A percentile compares a stretch with the other conserved stretches of the same genome.
Conservation (phyloP, 2,888 invertebrate species). For the Dexiosoma caninum region DNA sequence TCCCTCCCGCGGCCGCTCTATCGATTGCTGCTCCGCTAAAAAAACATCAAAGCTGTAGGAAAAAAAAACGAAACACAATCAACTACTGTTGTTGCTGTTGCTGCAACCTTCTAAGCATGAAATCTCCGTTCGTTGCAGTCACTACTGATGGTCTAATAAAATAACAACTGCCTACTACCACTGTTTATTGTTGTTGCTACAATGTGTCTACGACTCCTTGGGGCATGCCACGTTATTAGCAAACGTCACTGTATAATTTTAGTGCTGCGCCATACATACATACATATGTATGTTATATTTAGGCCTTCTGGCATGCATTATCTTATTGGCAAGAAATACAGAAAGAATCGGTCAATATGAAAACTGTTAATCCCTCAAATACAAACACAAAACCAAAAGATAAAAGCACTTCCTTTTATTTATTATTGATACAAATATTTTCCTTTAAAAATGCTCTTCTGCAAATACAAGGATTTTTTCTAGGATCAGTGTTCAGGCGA, state of each 20-base stretch:
- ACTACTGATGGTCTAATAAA: slow-evolving; percentile 42
- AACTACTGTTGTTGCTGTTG: background rate
- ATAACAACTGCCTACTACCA: slow-evolving; percentile 42
- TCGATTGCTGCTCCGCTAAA: background rate
- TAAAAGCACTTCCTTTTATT: too few species aligned
- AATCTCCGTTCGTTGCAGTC: slow-evolving; percentile 1
- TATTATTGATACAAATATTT: too few species aligned
- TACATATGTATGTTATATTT: slow-evolving; percentile 31
- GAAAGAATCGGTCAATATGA: background rate
- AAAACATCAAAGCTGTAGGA: background rate
- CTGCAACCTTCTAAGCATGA: slow-evolving; percentile 37
- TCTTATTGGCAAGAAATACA: slow-evolving; percentile 5
- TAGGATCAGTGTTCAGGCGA: too few species aligned
- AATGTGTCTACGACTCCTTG: slow-evolving; percentile 45
- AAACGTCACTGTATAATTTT: slow-evolving; percentile 52
- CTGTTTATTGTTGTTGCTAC: slow-evolving; percentile 23
- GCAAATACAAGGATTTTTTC: too few species aligned
- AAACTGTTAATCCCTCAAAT: too few species aligned
- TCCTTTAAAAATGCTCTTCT: too few species aligned
- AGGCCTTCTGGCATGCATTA: slow-evolving; percentile 40
- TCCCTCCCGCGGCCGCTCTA: slow-evolving; percentile 6
- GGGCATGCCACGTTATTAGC: slow-evolving; percentile 63
- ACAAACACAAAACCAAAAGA: too few species aligned
- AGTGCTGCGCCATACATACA: background rate
- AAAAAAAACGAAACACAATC: background rate